Percentiles rank a stretch among this genome's conserved stretches.
Evolutionary conservation across 2,113 vertebrate genomes (phyloP).

Genomic region (Pituophis catenifer): DNA sequence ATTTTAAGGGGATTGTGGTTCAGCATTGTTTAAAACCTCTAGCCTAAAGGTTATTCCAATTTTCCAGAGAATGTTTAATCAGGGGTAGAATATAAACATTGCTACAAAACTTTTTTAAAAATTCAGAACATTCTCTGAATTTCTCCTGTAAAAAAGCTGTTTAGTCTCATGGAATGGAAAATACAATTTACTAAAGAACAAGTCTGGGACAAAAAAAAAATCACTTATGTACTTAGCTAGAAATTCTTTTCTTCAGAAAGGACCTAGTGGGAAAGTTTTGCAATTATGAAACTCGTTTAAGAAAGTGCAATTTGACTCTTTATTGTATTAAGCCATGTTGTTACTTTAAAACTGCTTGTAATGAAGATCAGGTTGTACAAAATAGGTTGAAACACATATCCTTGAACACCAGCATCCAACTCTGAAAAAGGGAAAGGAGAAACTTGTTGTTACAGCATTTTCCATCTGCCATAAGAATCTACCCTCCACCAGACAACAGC

Average conservation of each 20-base stretch:
- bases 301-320: background rate
- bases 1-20: background rate
- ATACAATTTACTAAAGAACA: background rate
- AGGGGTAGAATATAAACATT: background rate
- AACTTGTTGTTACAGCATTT: constrained; percentile 59
- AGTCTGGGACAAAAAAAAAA: background rate
- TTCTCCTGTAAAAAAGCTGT: background rate
- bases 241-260: constrained; percentile 11
- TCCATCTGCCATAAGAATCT: constrained; percentile 66
- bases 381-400: background rate
- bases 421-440: constrained; percentile 54
- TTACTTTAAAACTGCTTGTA: constrained; percentile 32
- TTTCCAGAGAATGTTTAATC: background rate
- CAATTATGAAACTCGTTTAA: background rate
- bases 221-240: background rate
- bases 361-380: constrained; percentile 48
- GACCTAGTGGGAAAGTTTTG: background rate
- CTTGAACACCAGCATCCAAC: constrained; percentile 46
- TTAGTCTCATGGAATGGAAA: background rate
- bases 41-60: background rate
- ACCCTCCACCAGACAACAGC: constrained; percentile 57
- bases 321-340: background rate
- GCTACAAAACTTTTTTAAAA: background rate
- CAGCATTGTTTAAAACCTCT: background rate
- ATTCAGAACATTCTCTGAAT: background rate